Percentiles rank a stretch among this genome's conserved stretches.
Evolutionary conservation across 2,888 invertebrate species (phyloP).

Genomic region (Alloplasta piceator): DNA sequence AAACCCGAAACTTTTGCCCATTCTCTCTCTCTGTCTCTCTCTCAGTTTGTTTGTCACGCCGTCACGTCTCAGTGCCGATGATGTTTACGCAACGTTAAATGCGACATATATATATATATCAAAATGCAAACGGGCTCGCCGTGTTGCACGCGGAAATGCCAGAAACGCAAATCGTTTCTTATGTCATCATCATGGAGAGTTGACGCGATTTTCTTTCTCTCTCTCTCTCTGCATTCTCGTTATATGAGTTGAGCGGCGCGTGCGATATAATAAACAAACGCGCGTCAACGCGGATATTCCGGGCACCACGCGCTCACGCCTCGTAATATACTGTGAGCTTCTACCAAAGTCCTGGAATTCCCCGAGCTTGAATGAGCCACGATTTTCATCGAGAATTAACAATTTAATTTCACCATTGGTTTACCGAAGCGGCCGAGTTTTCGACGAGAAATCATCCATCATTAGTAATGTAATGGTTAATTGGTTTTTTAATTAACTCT

Average conservation of each 20-base stretch:
- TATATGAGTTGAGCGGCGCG: background rate
- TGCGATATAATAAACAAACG: slow-evolving; percentile 43
- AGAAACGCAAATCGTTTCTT: slow-evolving; percentile 71
- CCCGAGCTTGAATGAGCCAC: background rate
- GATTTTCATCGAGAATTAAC: slow-evolving; percentile 16
- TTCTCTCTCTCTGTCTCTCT: slow-evolving; percentile 17
- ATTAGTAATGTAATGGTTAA: no score
- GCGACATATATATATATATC: slow-evolving; percentile 12
- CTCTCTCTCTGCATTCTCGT: slow-evolving; percentile 14
- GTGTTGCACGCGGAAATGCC: slow-evolving; percentile 70
- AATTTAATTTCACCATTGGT: background rate
- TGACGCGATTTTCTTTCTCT: slow-evolving; percentile 1
- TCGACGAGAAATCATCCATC: no score
- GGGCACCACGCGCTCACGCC: slow-evolving; percentile 10
- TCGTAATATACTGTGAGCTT: background rate
- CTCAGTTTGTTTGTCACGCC: slow-evolving; percentile 76
- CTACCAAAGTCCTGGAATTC: slow-evolving; percentile 8
- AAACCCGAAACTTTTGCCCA: slow-evolving; percentile 71
- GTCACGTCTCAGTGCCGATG: slow-evolving; percentile 77
- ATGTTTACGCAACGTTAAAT: slow-evolving; percentile 74
- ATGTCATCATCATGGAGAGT: slow-evolving; percentile 64
- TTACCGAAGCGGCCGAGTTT: no score
- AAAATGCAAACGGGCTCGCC: slow-evolving; percentile 30
- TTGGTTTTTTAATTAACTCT: no score
- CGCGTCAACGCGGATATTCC: slow-evolving; percentile 51